Base-by-base conservation (phyloP, 1,140 invertebrate species). In the Eumeta japonica region DNA sequence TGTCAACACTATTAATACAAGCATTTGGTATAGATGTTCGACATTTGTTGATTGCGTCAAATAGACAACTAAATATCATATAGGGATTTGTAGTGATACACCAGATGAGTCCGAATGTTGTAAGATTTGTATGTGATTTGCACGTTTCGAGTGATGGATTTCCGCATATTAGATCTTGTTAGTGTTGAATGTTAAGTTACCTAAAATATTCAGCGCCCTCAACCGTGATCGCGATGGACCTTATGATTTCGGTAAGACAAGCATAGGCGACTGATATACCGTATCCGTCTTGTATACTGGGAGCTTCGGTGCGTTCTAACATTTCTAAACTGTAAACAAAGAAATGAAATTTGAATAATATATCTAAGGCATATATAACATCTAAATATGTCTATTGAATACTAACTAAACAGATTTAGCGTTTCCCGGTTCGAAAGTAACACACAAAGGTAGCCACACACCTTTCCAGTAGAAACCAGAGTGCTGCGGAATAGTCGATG, bases 291-390 rank as follows among this genome's bases (percentile, higher is more conserved):
- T 91, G 89, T 46, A 97, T 88, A 19, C 81, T 74, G 0, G 93
- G 94, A n/a, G 93, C 89, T 52, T 98, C 95, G 5, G 88, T 82
- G 68, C 95, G 94, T 54, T 98, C 95, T 48, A 96, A 71, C 87
- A 95, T 90, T 66, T 98, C 95, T 52, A 97, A 78, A 64, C 92
- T 97, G 62, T n/a, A 32, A 80, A 75, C 30, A 50, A 48, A 24
- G 45, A 41, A 37, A 28, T 37, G 29, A 41, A 50, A 24, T 24
- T 7, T 24, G n/a, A 7, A 24, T 24, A 24, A 7, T n/a, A n/a
- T n/a, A n/a, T n/a, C n/a, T n/a, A n/a, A n/a, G n/a, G n/a, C n/a
- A n/a, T n/a, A n/a, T n/a, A n/a, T n/a, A n/a, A n/a, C n/a, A n/a
- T n/a, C n/a, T n/a, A n/a, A n/a, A n/a, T n/a, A n/a, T n/a, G n/a